Base-by-base conservation (phyloP, 37 sponge, comb jelly and placozoan genomes). In the Bolinopsis microptera region DNA sequence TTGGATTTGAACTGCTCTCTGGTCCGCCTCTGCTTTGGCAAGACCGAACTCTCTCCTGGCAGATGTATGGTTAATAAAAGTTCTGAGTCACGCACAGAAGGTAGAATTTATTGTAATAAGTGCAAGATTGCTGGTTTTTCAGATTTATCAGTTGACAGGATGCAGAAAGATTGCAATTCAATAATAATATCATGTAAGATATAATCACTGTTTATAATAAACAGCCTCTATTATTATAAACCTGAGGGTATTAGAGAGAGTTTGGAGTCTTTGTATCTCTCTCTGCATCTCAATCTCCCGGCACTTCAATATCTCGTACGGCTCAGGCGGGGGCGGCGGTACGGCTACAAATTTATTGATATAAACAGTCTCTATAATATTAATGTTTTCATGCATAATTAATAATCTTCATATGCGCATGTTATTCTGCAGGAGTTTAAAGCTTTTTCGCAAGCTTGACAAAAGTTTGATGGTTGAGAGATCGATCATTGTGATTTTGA, bases 21-120 rank as follows among this genome's bases (percentile, higher is more conserved):
- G 83, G 83, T 82, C 83, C 3, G 83, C 83, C 38, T 82, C 83
- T 18, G 83, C 83, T 36, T 82, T 82, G 23, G 83, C 83, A 0
- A 82, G 83, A 31, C 83, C 83, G 23, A 36, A 82, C 83, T 82
- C 83, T 82, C 83, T 33, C 23, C 83, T 72, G 75, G 75, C 3
- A 72, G 61, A n/a, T n/a, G n/a, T n/a, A n/a, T n/a, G n/a, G n/a
- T n/a, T n/a, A n/a, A n/a, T n/a, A n/a, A n/a, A n/a, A n/a, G n/a
- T n/a, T n/a, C n/a, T n/a, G n/a, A n/a, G n/a, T n/a, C n/a, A n/a
- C n/a, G n/a, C n/a, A n/a, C n/a, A n/a, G n/a, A n/a, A n/a, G n/a
- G n/a, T n/a, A n/a, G n/a, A n/a, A n/a, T n/a, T n/a, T n/a, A n/a
- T n/a, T n/a, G n/a, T n/a, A n/a, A n/a, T n/a, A n/a, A n/a, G n/a